A percentile compares a stretch with the other conserved stretches of the same genome.
Conservation (phyloP, 2,888 invertebrate genomes). For the Cheilosia scutellata region DNA sequence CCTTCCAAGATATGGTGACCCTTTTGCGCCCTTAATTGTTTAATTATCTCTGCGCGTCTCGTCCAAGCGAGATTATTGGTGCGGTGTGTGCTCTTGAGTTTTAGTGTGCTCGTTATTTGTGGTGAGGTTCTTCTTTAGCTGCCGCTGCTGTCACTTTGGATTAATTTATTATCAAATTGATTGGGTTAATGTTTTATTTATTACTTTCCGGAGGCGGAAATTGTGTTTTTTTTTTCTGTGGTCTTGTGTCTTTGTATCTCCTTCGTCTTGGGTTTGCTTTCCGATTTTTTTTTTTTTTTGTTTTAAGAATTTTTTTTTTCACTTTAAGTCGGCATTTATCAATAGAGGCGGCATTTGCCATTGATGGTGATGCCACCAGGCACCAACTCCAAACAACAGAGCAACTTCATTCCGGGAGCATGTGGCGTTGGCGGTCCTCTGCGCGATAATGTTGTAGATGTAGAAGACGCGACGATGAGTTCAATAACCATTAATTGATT, state of each 20-base stretch:
- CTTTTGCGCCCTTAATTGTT: constrained; percentile 62
- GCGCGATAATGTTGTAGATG: constrained; percentile 6
- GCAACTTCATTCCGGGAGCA: constrained; percentile 47
- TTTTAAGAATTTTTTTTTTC: neutral
- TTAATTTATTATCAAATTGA: constrained; percentile 75
- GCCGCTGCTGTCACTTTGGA: constrained; percentile 69
- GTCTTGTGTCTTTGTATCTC: constrained; percentile 22
- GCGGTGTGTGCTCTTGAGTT: constrained; percentile 19
- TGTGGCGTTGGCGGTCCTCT: constrained; percentile 66
- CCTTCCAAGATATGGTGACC: constrained; percentile 53
- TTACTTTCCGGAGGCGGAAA: constrained; percentile 73
- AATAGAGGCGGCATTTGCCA: constrained; percentile 69
- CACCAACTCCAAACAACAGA: constrained; percentile 40
- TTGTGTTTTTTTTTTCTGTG: constrained; percentile 38
- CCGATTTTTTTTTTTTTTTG: constrained; percentile 4
- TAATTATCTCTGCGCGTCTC: constrained; percentile 57
- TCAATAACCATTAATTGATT: constrained; percentile 74
- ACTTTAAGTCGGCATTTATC: constrained; percentile 65
- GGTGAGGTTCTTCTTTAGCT: constrained; percentile 23
- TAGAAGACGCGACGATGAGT: constrained; percentile 41
- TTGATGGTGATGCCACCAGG: constrained; percentile 72
- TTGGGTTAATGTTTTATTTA: constrained; percentile 76
- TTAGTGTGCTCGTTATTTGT: constrained; percentile 10
- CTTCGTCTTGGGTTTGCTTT: constrained; percentile 25
- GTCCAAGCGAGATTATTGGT: neutral